These are phyloP conservation scores for Myocastor coypus DNA, from an alignment of 2,113 vertebrate species.

Conservation along the genomic window DNA sequence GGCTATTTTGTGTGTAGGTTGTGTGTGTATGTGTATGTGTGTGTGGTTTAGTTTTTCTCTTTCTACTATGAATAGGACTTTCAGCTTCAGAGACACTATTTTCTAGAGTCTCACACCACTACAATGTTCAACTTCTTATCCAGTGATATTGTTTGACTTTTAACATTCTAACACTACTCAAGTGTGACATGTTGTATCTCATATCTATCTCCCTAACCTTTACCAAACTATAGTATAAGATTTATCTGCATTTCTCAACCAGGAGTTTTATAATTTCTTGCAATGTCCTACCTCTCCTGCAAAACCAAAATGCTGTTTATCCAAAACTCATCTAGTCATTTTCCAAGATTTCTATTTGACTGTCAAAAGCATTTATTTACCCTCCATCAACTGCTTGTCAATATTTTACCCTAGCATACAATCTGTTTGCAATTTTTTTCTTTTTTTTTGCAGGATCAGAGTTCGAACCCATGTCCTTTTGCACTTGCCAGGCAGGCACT, in stretches of 20 bases:
- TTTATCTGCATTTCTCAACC: not conserved
- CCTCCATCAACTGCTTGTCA: not conserved
- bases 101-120: not conserved
- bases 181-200: not conserved
- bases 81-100: not conserved
- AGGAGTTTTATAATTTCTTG: not conserved
- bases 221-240: not conserved
- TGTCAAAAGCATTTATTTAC: not conserved
- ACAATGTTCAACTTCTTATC: not conserved
- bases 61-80: not conserved
- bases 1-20: not conserved
- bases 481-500: too few relatives aligned
- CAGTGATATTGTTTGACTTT: not conserved
- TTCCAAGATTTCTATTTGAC: not conserved
- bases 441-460: too few relatives aligned
- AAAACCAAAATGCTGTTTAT: not conserved
- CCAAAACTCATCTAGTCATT: not conserved
- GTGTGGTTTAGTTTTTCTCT: not conserved
- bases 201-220: not conserved
- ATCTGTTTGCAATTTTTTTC: too few relatives aligned
- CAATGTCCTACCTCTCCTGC: not conserved
- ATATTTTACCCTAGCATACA: slow-evolving; percentile 25
- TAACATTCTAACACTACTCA: not conserved
- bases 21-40: not conserved
- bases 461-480: too few relatives aligned